Conservation (phyloP, 2,888 invertebrate species). For the Cordilura impudica region DNA sequence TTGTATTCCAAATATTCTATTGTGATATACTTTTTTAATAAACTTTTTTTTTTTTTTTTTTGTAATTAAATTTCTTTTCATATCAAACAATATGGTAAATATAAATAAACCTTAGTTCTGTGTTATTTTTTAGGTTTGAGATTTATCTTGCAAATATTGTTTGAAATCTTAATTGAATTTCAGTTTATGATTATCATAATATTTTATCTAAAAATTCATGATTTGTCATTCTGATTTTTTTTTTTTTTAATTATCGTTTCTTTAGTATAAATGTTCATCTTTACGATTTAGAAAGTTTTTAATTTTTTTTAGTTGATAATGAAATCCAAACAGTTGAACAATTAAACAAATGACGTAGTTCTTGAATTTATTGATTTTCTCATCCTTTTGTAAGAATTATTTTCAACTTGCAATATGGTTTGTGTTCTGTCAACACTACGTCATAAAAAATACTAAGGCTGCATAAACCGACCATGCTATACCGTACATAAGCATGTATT, state of each 20-base stretch:
- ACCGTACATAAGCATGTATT: too few relatives aligned
- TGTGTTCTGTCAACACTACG: neutral
- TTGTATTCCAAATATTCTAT: neutral
- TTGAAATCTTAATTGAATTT: conserved; percentile 14
- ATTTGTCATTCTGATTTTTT: neutral
- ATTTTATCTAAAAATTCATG: neutral
- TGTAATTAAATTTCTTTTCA: conserved; percentile 21
- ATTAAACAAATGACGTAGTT: conserved; percentile 1
- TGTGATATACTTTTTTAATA: neutral
- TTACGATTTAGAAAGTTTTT: conserved; percentile 7
- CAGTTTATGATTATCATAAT: neutral
- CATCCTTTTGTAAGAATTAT: conserved; percentile 5
- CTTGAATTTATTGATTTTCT: conserved; percentile 22
- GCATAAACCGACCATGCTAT: neutral
- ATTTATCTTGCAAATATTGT: conserved; percentile 1
- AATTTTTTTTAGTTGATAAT: neutral
- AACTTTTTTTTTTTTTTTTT: neutral
- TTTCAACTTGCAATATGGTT: neutral
- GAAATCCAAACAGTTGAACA: neutral
- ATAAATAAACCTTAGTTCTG: neutral
- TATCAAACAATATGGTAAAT: neutral
- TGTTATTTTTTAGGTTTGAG: neutral
- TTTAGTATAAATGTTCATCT: neutral
- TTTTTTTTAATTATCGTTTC: neutral
- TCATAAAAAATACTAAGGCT: neutral